A percentile compares a stretch with the other conserved stretches of the same genome.
These are phyloP conservation scores for Conomelus anceps DNA, from an alignment of 2,888 invertebrate genomes.

Conservation along the genomic window DNA sequence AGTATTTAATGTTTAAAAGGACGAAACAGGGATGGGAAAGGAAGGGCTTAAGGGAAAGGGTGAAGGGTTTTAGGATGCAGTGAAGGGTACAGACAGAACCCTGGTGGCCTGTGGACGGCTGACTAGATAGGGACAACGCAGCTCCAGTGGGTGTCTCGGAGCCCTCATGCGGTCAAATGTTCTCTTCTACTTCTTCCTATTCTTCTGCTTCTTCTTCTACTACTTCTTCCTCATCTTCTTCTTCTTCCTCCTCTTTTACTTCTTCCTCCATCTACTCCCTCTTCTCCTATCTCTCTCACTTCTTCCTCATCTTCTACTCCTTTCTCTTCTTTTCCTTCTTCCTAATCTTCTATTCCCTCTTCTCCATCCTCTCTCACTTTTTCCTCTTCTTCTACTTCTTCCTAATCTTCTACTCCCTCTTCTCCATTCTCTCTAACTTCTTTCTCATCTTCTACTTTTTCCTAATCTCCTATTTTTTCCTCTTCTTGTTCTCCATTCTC, in stretches of 20 bases:
- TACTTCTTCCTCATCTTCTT: no score
- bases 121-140: background rate
- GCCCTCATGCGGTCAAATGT: background rate
- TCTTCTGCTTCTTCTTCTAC: background rate
- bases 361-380: background rate
- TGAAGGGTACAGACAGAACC: background rate
- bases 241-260: no score
- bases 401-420: no score
- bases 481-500: constrained; percentile 18
- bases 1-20: constrained; percentile 10
- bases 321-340: background rate
- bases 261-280: no score
- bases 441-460: no score
- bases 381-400: background rate
- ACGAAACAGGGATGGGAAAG: background rate
- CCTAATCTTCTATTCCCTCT: background rate
- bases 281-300: no score
- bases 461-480: background rate
- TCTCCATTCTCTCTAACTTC: background rate
- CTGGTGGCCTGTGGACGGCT: background rate
- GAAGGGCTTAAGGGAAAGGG: no score
- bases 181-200: background rate
- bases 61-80: background rate
- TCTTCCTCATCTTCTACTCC: no score
- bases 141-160: background rate